Evolutionary conservation across 2,113 vertebrate genomes (phyloP), one percentile per base, ranked within the genome.

Genomic region (Australoheros scitulus): DNA sequence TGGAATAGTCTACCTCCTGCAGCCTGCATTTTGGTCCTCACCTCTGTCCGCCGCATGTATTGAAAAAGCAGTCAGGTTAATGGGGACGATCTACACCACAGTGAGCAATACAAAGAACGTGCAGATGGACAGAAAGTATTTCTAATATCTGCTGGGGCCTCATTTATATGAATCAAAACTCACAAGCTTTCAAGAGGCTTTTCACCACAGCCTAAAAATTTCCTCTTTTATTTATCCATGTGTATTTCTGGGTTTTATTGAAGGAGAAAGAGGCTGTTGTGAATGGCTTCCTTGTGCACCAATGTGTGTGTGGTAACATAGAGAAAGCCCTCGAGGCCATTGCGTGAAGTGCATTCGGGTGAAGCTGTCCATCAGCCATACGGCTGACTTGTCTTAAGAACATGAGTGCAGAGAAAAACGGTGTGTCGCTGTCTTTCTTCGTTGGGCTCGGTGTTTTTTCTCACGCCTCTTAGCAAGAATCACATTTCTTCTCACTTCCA

Each of bases 281-380:
- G 59, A 88, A 86, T 57, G 43, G 61, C 18, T 78, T 75, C 80
- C 15, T 65, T 22, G 84, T 22, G 26, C 72, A 70, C 74, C 77
- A 34, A 7, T 65, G 24, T 61, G 43, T 75, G 70, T 43, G 79
- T 24, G 72, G 58, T 18, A 61, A 75, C 38, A 8, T 32, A 59
- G 80, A 81, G 38, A 74, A 88, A 72, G 58, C 75, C 74, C 74
- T 18, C 5, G 11, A 70, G 83, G 58, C 34, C 47, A 41, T 87
- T 2, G 34, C 68, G 43, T 2, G 11, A 52, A 76, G 60, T 11
- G 0, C 58, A 57, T 82, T 61, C 75, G 74, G 81, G 36, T 38
- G 57, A 50, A 82, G 85, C 70, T 4, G 15, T 41, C 83, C 79
- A 72, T 87, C 81, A 72, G 64, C 77, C 76, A 38, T 50, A 14